Evolutionary conservation across 2,113 vertebrate genomes (phyloP).

Genomic region (Caranx ignobilis): DNA sequence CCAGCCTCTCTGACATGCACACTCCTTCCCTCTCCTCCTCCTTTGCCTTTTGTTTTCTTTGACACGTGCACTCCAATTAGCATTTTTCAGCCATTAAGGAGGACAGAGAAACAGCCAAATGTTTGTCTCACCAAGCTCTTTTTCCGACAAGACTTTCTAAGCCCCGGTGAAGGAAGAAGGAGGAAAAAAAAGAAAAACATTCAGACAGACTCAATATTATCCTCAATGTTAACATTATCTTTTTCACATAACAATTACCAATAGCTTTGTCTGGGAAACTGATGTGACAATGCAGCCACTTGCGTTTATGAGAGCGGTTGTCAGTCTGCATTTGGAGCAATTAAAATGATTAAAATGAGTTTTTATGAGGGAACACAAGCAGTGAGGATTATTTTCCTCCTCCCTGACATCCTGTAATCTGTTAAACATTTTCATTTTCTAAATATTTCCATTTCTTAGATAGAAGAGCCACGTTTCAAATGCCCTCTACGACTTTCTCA

Average conservation of each 20-base stretch:
- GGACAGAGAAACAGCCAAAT: conserved; percentile 74
- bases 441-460: conserved; percentile 37
- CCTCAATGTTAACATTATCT: conserved; percentile 65
- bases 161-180: conserved; percentile 27
- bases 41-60: conserved; percentile 80
- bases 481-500: conserved; percentile 1
- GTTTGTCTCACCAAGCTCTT: conserved; percentile 71
- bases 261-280: conserved; percentile 46
- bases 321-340: conserved; percentile 61
- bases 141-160: conserved; percentile 58
- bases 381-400: conserved; percentile 43
- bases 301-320: conserved; percentile 45
- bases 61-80: conserved; percentile 83
- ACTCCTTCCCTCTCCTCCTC: conserved; percentile 67
- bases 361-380: conserved; percentile 40
- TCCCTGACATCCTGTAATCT: conserved; percentile 42
- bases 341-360: conserved; percentile 58
- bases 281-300: conserved; percentile 43
- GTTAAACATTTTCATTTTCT: conserved; percentile 44
- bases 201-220: conserved; percentile 58
- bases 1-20: conserved; percentile 65
- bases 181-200: conserved; percentile 20
- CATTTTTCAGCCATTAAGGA: conserved; percentile 83
- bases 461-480: background rate
- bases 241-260: conserved; percentile 62